phyloP scores from a whole-genome alignment of 1,140 invertebrate genomes.

The Heterodera carotae region DNA sequence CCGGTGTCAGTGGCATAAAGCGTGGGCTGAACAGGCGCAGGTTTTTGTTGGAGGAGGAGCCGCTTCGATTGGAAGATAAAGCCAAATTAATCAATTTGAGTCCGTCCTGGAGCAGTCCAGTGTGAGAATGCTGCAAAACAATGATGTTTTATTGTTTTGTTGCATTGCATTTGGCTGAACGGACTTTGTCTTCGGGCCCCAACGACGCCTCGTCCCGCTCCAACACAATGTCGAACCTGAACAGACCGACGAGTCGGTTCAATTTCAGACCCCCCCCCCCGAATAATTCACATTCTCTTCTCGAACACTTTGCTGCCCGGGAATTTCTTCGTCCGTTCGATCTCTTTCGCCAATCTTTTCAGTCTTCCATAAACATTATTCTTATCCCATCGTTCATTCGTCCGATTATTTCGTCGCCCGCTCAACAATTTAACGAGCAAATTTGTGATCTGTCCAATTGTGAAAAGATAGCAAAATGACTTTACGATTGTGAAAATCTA shows the following conservation, averaged over 20 bases:
- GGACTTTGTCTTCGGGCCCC: slow-evolving; percentile 21
- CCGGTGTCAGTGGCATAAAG: slow-evolving; percentile 28
- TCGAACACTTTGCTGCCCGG: slow-evolving; percentile 16
- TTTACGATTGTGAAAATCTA: background rate
- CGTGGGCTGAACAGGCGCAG: slow-evolving; percentile 24
- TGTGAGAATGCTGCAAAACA: background rate
- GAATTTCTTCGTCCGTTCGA: slow-evolving; percentile 20
- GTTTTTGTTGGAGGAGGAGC: background rate
- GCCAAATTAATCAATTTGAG: slow-evolving; percentile 15
- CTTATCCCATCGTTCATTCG: slow-evolving; percentile 16
- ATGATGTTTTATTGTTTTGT: background rate
- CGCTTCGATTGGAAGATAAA: slow-evolving; percentile 2
- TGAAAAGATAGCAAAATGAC: background rate
- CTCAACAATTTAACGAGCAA: slow-evolving; percentile 15
- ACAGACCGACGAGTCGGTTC: background rate
- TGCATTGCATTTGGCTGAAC: background rate
- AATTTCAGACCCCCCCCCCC: too few species aligned
- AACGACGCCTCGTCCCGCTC: slow-evolving; percentile 16
- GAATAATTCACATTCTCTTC: slow-evolving; percentile 13
- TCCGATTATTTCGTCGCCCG: background rate
- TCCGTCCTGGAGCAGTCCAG: slow-evolving; percentile 17
- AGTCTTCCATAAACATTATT: background rate
- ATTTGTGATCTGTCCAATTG: slow-evolving; percentile 7
- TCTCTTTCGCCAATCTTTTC: slow-evolving; percentile 4
- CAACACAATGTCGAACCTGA: slow-evolving; percentile 21